Evolutionary conservation across 2,113 vertebrate species (phyloP).

Genomic region (Rallus limicola): DNA sequence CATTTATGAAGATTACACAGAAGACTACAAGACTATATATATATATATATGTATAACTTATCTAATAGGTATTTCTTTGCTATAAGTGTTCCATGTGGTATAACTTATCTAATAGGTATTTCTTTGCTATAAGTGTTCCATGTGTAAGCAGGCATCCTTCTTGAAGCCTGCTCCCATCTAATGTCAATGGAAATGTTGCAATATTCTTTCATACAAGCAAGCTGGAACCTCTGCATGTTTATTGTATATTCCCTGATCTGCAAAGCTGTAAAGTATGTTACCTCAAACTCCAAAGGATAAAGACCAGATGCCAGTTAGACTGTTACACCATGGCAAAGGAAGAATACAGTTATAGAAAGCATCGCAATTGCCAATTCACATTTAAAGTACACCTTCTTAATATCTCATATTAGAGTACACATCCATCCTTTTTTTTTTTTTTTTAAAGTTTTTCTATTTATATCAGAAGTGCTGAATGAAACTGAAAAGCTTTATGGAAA

Average conservation of each 20-base stretch:
- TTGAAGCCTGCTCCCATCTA: not conserved
- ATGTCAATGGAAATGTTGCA: not conserved
- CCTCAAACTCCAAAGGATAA: not conserved
- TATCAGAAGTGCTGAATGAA: not conserved
- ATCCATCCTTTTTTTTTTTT: not conserved
- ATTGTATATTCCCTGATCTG: not conserved
- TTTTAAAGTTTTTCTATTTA: not conserved
- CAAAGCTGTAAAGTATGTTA: not conserved
- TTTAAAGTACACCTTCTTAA: not conserved
- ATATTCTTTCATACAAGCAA: not conserved
- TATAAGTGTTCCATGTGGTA: not conserved
- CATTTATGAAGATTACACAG: not conserved
- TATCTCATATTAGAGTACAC: not conserved
- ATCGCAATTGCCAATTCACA: not conserved
- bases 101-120: not conserved
- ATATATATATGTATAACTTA: no score
- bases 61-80: not conserved
- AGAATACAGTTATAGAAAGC: not conserved
- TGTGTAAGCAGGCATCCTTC: not conserved
- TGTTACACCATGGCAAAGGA: not conserved
- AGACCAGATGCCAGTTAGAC: not conserved
- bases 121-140: not conserved
- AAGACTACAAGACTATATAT: not conserved
- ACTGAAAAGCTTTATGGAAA: not conserved
- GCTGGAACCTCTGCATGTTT: not conserved